Evolutionary conservation across 1,140 invertebrate genomes (phyloP).

Genomic region (Agrilus planipennis): DNA sequence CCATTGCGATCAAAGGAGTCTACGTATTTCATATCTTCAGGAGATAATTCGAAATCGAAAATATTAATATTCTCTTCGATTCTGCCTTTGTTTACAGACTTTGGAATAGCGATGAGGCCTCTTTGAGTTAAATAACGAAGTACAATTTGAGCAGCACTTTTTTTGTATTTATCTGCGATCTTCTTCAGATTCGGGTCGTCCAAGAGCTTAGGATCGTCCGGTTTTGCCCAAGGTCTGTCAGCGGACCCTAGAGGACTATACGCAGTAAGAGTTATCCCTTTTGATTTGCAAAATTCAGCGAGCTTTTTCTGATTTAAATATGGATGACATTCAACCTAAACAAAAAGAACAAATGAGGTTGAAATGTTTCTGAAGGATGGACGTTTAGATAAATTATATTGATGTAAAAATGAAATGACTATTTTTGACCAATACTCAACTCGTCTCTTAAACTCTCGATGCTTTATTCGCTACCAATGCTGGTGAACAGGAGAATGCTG

Average conservation of each 20-base stretch:
- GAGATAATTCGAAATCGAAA: conserved; percentile 54
- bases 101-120: conserved; percentile 40
- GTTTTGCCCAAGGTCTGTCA: conserved; percentile 53
- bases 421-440: too few species aligned
- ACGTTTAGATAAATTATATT: too few species aligned
- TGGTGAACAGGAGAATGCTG: too few species aligned
- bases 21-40: conserved; percentile 38
- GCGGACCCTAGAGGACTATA: conserved; percentile 69
- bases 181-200: conserved; percentile 49
- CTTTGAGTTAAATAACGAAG: conserved; percentile 48
- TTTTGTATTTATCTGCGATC: conserved; percentile 57
- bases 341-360: too few species aligned
- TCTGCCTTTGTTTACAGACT: conserved; percentile 52
- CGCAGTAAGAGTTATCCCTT: conserved; percentile 58
- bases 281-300: conserved; percentile 53
- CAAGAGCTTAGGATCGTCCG: conserved; percentile 50
- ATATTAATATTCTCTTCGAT: conserved; percentile 60
- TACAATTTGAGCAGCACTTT: conserved; percentile 57
- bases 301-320: conserved; percentile 71
- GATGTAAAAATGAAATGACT: too few species aligned
- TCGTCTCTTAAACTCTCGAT: too few species aligned
- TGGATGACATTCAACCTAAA: conserved; percentile 68
- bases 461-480: too few species aligned
- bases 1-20: conserved; percentile 32
- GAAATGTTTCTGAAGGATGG: too few species aligned